Percentiles rank a stretch among this genome's conserved stretches.
phyloP scores from a whole-genome alignment of 2,113 vertebrate species.

The Peucedramus taeniatus region DNA sequence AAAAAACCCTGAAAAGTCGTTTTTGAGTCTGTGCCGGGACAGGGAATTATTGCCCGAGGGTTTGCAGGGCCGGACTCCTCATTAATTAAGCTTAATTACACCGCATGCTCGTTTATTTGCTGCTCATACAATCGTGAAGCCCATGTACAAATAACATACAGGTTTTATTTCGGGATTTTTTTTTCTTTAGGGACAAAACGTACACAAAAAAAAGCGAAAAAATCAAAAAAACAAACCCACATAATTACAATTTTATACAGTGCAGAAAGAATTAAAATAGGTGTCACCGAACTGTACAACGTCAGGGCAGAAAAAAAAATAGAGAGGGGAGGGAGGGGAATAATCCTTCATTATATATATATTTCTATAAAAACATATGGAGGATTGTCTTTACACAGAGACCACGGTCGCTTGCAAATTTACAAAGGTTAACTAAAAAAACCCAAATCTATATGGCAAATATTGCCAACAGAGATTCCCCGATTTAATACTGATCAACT shows the following conservation, averaged over 20 bases:
- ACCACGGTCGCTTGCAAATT: constrained; percentile 65
- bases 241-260: constrained; percentile 87
- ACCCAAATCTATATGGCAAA: constrained; percentile 81
- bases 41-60: not conserved
- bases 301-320: constrained; percentile 27
- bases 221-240: not conserved
- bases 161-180: constrained; percentile 79
- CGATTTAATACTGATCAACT: constrained; percentile 78
- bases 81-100: constrained; percentile 4
- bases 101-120: constrained; percentile 65
- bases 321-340: not conserved
- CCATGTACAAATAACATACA: constrained; percentile 82
- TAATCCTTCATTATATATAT: constrained; percentile 81
- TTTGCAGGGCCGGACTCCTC: not conserved
- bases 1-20: not conserved
- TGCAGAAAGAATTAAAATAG: constrained; percentile 84
- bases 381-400: constrained; percentile 69
- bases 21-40: not conserved
- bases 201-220: constrained; percentile 70
- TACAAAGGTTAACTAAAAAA: constrained; percentile 73
- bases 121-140: constrained; percentile 61
- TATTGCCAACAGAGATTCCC: constrained; percentile 93
- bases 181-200: constrained; percentile 61
- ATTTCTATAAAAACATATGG: constrained; percentile 79
- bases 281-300: constrained; percentile 72